Evolutionary conservation across 2,888 invertebrate species (phyloP), one percentile per base, ranked within the genome.

Genomic region (Seira sanloemensis): DNA sequence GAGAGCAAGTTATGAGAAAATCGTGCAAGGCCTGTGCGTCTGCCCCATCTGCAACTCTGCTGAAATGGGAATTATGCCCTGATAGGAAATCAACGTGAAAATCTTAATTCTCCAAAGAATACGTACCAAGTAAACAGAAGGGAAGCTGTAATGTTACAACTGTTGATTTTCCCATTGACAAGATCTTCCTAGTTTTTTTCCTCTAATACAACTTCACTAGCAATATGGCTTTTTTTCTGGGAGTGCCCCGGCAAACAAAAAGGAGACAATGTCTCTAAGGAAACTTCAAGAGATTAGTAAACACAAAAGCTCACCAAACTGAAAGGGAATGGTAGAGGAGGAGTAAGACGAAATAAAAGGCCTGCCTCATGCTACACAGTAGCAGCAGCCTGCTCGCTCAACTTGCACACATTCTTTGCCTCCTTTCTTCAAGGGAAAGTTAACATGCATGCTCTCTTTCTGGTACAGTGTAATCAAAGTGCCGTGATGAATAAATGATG

Each of bases 241-340:
- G 21, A 50, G 18, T 24, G 50, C 54, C 50, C 18, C 12, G 66
- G 66, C 66, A 68, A 50, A 4, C 19, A 67, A 50, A 77, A 68
- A 54, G 68, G 68, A 68, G 50, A 77, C 68, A 77, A 77, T 67
- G 77, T 77, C 77, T 77, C 77, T 24, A 77, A 77, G 77, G 68
- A 77, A n/a, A 26, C 68, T 77, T 50, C 26, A 77, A 77, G 77
- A 77, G 77, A 77, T 77, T 77, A 77, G 77, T 65, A 77, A 77
- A 77, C 77, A 77, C 65, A 75, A 77, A 68, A 77, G 67, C 77
- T 68, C 54, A 54, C 19, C 37, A 77, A 18, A 58, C 26, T 24
- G 25, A 74, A 62, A 19, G 62, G 26, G 27, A 62, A 58, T 23
- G 26, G 25, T 54, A 54, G 24, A 54, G 23, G 50, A 27, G 37